Base-by-base conservation (phyloP, 2,113 vertebrate genomes). In the Dinomys branickii region DNA sequence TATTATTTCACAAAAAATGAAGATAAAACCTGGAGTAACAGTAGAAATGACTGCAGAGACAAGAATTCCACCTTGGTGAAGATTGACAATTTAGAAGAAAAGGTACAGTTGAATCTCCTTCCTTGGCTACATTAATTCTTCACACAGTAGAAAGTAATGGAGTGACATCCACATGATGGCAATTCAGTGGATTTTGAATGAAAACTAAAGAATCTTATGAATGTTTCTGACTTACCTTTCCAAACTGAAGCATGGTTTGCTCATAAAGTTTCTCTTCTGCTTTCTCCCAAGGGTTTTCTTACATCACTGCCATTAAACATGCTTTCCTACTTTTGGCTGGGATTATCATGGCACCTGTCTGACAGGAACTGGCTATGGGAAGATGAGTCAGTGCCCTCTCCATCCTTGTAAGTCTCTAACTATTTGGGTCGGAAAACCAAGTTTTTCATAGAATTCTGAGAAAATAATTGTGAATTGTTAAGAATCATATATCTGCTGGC, bases 261-360 rank as follows among this genome's bases (percentile, higher is more conserved):
- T 71, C 3, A 35, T 24, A 47, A 30, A 17, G 35, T 24, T 63
- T 91, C 86, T 28, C 10, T 50, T 80, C 50, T 8, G 7, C 78
- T 80, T 56, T 67, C 30, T 71, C 47, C 82, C 35, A 65, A 98
- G 97, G 33, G 92, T 88, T 96, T 97, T 71, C 95, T 97, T 28
- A 94, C 71, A 7, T 92, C 78, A 9, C 88, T 88, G 50, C 58
- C 82, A 41, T 56, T 96, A 41, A 38, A 38, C 2, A 20, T 8
- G 0, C 71, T 75, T 69, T 88, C 93, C 59, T 96, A 96, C 54
- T 98, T 97, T 73, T 98, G 96, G 94, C 54, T 97, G 91, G 96
- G 96, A 50, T 90, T 97, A 50, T 97, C 90, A 26, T 94, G 96
- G 97, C n/a, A 94, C 16, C 73, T 58, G 38, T 56, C 52, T 10